Evolutionary conservation across 2,797 vertebrate species (phyloP).

Genomic region (Hemitrygon akajei): DNA sequence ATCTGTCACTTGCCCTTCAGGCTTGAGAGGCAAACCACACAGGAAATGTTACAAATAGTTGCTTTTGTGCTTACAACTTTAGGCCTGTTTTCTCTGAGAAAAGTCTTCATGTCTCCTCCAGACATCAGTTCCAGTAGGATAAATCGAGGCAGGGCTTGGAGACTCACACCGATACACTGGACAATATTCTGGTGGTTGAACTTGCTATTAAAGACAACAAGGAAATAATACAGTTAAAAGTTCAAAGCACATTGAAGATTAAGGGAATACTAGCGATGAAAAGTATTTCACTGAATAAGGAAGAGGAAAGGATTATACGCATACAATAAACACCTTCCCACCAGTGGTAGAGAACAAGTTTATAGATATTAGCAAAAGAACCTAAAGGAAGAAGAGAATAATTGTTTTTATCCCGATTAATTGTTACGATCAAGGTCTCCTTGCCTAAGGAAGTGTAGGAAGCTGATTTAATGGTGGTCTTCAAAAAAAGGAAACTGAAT

Average conservation of each 20-base stretch:
- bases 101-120: slow-evolving; percentile 87
- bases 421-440: background rate
- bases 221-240: background rate
- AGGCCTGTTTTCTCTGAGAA: slow-evolving; percentile 79
- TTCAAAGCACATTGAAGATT: slow-evolving; percentile 34
- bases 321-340: background rate
- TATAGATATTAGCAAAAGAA: background rate
- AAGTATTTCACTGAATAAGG: background rate
- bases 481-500: background rate
- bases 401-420: background rate
- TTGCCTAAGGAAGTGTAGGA: background rate
- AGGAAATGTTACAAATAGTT: background rate
- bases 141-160: slow-evolving; percentile 76
- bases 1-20: background rate
- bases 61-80: slow-evolving; percentile 61
- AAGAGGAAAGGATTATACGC: background rate
- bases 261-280: background rate
- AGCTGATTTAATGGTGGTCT: background rate
- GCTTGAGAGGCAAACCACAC: background rate
- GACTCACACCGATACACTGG: slow-evolving; percentile 78
- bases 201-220: slow-evolving; percentile 59
- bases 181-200: slow-evolving; percentile 85
- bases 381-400: background rate
- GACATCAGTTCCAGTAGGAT: slow-evolving; percentile 91
- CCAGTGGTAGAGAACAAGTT: background rate